Conservation (phyloP, 53 echinoderm and acorn worm genomes). For the Glandiceps talaboti region DNA sequence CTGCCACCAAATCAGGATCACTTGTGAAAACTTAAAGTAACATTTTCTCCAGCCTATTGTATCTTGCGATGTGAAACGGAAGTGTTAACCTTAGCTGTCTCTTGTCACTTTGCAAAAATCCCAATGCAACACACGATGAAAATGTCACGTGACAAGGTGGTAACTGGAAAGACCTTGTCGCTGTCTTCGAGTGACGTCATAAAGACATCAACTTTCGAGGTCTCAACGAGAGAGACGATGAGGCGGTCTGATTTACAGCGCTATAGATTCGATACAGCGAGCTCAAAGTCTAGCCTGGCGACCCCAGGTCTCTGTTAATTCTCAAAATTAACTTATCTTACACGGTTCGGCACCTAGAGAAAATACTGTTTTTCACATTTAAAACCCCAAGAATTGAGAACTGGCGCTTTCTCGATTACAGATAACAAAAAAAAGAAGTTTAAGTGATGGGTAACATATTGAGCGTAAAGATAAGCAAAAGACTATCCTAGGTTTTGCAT, state of each 20-base stretch:
- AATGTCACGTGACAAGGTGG: neutral
- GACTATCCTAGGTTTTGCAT: neutral
- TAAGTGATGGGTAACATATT: neutral
- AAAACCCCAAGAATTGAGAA: neutral
- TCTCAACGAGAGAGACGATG: neutral
- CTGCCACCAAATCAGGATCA: no score
- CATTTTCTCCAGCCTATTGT: no score
- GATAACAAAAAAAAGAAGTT: neutral
- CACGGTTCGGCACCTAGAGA: neutral
- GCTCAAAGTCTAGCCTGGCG: neutral
- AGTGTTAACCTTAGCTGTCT: neutral
- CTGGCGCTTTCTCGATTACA: neutral
- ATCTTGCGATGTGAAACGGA: neutral
- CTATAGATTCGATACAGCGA: neutral
- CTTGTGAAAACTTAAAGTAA: no score
- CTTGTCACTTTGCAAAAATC: neutral
- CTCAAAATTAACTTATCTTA: neutral
- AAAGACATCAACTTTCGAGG: no score
- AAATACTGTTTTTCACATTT: neutral
- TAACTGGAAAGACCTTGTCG: neutral
- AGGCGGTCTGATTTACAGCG: neutral
- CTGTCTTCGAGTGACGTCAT: no score
- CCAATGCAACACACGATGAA: neutral
- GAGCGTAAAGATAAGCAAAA: neutral
- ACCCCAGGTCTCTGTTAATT: neutral